phyloP scores from a whole-genome alignment of 2,797 vertebrate species.

The Pangasius sanitwongsei region DNA sequence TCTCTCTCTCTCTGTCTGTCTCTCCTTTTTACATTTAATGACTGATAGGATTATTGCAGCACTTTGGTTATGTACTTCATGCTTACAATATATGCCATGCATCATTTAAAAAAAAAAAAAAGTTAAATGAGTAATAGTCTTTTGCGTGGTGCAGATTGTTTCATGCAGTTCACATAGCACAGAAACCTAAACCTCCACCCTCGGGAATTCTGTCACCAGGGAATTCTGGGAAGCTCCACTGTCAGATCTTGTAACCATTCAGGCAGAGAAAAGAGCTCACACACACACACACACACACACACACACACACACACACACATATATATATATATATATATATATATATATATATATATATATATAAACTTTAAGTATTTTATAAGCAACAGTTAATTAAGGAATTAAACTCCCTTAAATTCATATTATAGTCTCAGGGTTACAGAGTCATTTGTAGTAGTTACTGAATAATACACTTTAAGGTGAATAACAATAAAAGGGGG shows the following conservation, averaged over 20 bases:
- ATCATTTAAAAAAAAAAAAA: constrained; percentile 23
- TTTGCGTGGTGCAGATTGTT: constrained; percentile 49
- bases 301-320: neutral
- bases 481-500: too few species aligned
- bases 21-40: neutral
- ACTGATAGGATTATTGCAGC: constrained; percentile 38
- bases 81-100: constrained; percentile 20
- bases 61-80: constrained; percentile 43
- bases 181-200: constrained; percentile 63
- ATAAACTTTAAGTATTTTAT: too few species aligned
- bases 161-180: constrained; percentile 70
- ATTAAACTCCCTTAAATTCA: too few species aligned
- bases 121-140: constrained; percentile 35
- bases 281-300: neutral
- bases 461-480: too few species aligned
- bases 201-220: constrained; percentile 61
- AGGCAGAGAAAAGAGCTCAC: constrained; percentile 57
- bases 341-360: too few species aligned
- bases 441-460: too few species aligned
- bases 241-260: constrained; percentile 69
- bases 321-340: too few species aligned
- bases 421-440: too few species aligned
- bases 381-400: too few species aligned
- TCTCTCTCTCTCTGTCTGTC: neutral
- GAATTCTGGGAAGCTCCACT: constrained; percentile 69